Base-by-base conservation (phyloP, 1,140 invertebrate species). In the Eubasilissa regina region DNA sequence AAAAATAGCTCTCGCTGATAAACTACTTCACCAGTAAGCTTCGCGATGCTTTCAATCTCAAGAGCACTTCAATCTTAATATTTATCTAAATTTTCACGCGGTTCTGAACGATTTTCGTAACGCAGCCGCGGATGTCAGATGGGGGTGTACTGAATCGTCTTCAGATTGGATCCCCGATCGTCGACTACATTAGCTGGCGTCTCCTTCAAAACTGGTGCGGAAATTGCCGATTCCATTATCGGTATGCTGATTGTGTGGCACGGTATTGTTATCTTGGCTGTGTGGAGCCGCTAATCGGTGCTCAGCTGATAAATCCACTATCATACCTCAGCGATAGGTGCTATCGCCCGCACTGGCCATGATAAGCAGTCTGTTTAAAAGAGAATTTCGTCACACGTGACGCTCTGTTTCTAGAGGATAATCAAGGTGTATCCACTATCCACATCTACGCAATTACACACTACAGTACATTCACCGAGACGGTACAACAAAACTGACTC, bases 241-340 rank as follows among this genome's bases (percentile, higher is more conserved):
- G 47, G 66, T 48, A 17, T 25, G 66, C 66, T 48, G 66, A 70
- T 70, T 70, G 47, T 70, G 47, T 35, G 66, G 66, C 66, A 70
- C 66, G 66, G 47, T 70, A 70, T 70, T 70, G 66, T 70, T 70
- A 70, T 70, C 66, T 70, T 48, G 66, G 47, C 66, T 48, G 25
- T 70, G 25, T 70, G 15, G 66, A 70, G 66, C 25, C 66, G 47
- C 66, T 70, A 70, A 70, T 70, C 66, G 66, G 19, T 70, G 45
- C 66, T 70, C 66, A 48, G 66, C 19, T 70, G 66, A 70, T 70
- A 70, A 70, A 70, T 70, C 66, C 66, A 70, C 66, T 70, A 70
- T 70, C 66, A 70, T 70, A 51, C 66, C 62, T 66, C 62, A 21
- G 66, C 66, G 66, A 70, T 70, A 70, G 45, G 66, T 70, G 45